Base-by-base conservation (phyloP, 2,113 vertebrate species). In the Tor tambroides region DNA sequence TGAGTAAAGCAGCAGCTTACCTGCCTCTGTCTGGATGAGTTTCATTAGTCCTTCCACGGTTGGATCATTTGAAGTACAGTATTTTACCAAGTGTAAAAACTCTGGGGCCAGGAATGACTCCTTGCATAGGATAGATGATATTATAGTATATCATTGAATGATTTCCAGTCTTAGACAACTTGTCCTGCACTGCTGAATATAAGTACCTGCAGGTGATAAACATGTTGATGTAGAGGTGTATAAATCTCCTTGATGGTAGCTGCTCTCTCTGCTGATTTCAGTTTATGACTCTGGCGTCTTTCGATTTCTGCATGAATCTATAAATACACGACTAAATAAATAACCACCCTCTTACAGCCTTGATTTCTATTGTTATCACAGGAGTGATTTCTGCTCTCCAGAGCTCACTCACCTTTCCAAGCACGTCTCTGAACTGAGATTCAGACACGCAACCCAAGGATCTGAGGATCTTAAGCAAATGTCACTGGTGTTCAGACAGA, bases 281-380 rank as follows among this genome's bases (percentile, higher is more conserved):
- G 92, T 32, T 71, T 86, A 19, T 96, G 91, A 75, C 85, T 35
- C 75, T 85, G 93, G 7, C 98, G 94, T 67, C 97, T 95, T 86
- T 94, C 92, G 30, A 98, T 95, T 92, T 99, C 98, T 89, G 94
- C 91, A 83, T 96, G 93, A 76, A 99, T 93, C 98, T 99, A 65
- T 35, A 80, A 72, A 54, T 9, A 72, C 1, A 56, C 8, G 43
- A 19, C 21, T 12, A 2, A 56, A 17, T 71, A 38, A 67, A 54
- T 71, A 74, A 51, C 9, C 32, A 19, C 26, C 14, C 38, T 17
- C 11, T 43, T 8, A 32, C 12, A 76, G 17, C 4, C 21, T 11
- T 51, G 41, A 38, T 54, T 6, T 11, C 2, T 23, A 43, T 65
- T 26, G 10, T 30, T 7, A 35, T 19, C 28, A 43, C 54, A 51